Percentiles rank a stretch among this genome's conserved stretches.
Conservation (phyloP, 2,113 vertebrate genomes). For the Microcebus lehilahytsara region DNA sequence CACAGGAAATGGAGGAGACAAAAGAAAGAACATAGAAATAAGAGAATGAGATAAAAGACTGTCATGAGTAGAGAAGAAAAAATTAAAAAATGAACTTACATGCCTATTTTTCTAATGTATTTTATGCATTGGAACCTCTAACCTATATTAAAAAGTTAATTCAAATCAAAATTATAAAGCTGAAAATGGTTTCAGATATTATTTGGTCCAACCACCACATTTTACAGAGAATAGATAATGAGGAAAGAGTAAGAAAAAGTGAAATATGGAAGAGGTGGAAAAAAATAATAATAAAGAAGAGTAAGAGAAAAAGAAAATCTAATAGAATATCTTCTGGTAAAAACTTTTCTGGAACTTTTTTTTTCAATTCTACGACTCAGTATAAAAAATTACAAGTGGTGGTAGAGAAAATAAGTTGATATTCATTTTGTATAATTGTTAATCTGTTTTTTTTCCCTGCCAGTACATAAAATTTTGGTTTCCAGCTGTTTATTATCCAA, state of each 20-base stretch:
- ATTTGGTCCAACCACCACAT: background rate
- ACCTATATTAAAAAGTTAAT: background rate
- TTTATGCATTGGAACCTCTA: background rate
- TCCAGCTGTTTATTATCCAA: slow-evolving; percentile 67
- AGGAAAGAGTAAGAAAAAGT: background rate
- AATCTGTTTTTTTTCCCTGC: slow-evolving; percentile 49
- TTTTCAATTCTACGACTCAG: slow-evolving; percentile 27
- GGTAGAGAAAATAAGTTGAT: slow-evolving; percentile 48
- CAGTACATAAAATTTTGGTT: slow-evolving; percentile 45
- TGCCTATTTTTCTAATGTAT: background rate
- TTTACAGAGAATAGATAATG: background rate
- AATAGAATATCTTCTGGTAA: background rate
- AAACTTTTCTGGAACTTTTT: background rate
- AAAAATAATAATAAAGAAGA: background rate
- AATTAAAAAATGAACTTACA: background rate
- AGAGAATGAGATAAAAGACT: background rate
- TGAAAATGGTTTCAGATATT: background rate
- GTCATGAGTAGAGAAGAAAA: background rate
- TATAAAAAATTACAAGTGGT: slow-evolving; percentile 43
- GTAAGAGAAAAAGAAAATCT: background rate
- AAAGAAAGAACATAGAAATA: background rate
- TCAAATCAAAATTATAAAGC: background rate
- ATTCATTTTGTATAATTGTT: slow-evolving; percentile 60
- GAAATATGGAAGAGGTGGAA: background rate
- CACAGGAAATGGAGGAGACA: background rate